Percentiles rank a stretch among this genome's conserved stretches.
phyloP scores from a whole-genome alignment of 2,113 vertebrate species.

The Chamaetylas fuelleborni region DNA sequence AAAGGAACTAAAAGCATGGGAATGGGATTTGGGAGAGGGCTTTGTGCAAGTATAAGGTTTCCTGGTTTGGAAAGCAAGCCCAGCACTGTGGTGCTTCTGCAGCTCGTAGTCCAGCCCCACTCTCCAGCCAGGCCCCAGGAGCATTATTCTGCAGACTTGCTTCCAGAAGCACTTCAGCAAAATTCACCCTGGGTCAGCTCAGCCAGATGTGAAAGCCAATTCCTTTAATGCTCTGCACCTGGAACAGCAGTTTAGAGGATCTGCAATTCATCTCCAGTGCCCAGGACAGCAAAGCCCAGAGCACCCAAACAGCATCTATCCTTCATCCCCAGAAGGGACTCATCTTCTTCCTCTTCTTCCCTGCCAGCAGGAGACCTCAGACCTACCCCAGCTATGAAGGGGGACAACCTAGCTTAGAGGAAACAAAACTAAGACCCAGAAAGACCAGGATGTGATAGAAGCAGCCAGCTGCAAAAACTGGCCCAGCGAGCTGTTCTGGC shows the following conservation, averaged over 20 bases:
- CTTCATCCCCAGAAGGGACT: not conserved
- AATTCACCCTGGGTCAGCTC: not conserved
- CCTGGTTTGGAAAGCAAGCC: not conserved
- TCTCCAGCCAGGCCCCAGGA: not conserved
- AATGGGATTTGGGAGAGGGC: not conserved
- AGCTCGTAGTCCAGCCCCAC: not conserved
- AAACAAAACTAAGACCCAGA: not conserved
- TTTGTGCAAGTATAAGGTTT: not conserved
- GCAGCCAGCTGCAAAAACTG: not conserved
- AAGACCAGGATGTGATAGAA: not conserved
- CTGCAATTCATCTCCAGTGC: not conserved
- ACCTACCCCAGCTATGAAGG: not conserved
- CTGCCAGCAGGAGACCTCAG: not conserved
- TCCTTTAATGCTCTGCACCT: not conserved
- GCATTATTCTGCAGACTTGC: not conserved
- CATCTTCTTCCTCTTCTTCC: not conserved
- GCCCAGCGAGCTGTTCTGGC: not conserved
- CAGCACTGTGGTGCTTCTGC: not conserved
- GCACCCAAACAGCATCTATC: not conserved
- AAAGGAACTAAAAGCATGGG: not conserved
- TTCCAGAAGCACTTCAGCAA: not conserved
- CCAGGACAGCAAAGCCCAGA: not conserved
- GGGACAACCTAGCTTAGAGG: not conserved
- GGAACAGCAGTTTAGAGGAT: not conserved
- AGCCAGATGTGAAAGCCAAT: not conserved